These are phyloP conservation scores for Malurus leucopterus DNA, from an alignment of 2,797 vertebrate species.

Conservation along the genomic window DNA sequence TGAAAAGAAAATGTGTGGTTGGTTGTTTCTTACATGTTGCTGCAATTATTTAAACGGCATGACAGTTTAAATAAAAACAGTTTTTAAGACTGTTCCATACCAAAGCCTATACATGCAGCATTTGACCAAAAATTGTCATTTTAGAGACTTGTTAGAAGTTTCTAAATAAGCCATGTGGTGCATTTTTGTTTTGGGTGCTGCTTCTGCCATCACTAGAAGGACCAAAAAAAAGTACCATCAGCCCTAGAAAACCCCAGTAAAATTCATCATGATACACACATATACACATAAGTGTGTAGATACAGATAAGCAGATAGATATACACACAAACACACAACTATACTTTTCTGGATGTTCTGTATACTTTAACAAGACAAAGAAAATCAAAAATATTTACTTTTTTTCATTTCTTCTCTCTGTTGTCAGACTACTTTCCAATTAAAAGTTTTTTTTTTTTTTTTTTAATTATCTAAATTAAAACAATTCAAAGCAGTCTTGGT, in stretches of 20 bases:
- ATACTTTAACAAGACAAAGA: neutral
- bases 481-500: neutral
- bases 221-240: neutral
- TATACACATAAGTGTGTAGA: neutral
- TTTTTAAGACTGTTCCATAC: neutral
- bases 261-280: neutral
- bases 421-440: neutral
- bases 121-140: neutral
- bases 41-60: neutral
- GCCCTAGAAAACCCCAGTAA: neutral
- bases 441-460: neutral
- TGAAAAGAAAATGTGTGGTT: neutral
- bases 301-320: neutral
- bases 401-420: neutral
- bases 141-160: neutral
- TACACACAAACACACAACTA: neutral
- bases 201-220: neutral
- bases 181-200: neutral
- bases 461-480: neutral
- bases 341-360: neutral
- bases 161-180: neutral
- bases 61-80: too few species aligned
- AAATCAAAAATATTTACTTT: accelerated
- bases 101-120: neutral
- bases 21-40: neutral